Conservation (phyloP, 2,113 vertebrate genomes). For the Esox niger region DNA sequence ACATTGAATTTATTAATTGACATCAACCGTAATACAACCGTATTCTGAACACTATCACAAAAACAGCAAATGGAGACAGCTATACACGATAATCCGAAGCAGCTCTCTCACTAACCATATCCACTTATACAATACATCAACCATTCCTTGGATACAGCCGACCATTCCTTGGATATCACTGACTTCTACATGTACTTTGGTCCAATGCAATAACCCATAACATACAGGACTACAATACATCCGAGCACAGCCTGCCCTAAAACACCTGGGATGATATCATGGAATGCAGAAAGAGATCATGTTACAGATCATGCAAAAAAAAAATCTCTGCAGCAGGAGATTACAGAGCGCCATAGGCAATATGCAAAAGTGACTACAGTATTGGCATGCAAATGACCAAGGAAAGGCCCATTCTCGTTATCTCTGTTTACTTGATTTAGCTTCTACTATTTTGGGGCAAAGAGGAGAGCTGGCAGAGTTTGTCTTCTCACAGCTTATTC, state of each 20-base stretch:
- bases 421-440: slow-evolving; percentile 15
- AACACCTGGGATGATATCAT: not conserved
- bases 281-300: slow-evolving; percentile 20
- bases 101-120: not conserved
- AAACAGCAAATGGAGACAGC: too few relatives aligned
- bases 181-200: not conserved
- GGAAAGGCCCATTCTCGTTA: slow-evolving; percentile 11
- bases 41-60: too few relatives aligned
- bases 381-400: slow-evolving; percentile 40
- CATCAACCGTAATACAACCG: too few relatives aligned
- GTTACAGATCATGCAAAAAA: slow-evolving; percentile 29
- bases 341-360: slow-evolving; percentile 12
- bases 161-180: not conserved
- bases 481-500: not conserved
- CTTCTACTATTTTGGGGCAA: not conserved
- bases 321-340: slow-evolving; percentile 36
- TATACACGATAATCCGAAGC: not conserved
- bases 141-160: not conserved
- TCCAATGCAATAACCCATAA: too few relatives aligned
- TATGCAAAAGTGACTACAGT: slow-evolving; percentile 30
- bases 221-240: too few relatives aligned
- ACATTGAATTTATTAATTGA: too few relatives aligned
- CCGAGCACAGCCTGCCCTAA: too few relatives aligned
- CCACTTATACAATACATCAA: not conserved
- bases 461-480: not conserved